phyloP scores from a whole-genome alignment of 2,888 invertebrate genomes.

The Boloria selene region DNA sequence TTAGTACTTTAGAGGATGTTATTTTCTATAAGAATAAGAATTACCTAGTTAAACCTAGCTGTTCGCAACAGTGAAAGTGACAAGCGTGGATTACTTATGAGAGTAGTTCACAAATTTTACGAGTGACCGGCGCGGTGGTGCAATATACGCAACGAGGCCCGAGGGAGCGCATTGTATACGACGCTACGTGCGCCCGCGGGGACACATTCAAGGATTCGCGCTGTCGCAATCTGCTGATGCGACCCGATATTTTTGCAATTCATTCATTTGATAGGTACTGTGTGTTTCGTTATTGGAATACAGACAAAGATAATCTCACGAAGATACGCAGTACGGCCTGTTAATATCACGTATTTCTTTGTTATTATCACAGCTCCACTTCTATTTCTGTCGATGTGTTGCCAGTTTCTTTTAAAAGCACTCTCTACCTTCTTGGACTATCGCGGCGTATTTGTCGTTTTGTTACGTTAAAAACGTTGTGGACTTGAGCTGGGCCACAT shows the following conservation, averaged over 20 bases:
- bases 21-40: not conserved
- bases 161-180: slow-evolving; percentile 23
- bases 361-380: no score
- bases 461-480: no score
- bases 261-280: not conserved
- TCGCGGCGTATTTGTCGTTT: no score
- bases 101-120: slow-evolving; percentile 1
- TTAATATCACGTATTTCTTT: no score
- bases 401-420: no score
- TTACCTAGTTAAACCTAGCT: not conserved
- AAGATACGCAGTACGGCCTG: no score
- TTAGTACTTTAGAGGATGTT: no score
- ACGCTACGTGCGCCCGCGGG: slow-evolving; percentile 20
- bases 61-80: slow-evolving; percentile 10
- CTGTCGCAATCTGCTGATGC: slow-evolving; percentile 5
- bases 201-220: slow-evolving; percentile 9
- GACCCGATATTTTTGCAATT: not conserved
- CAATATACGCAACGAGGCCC: slow-evolving; percentile 21
- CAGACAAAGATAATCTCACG: no score
- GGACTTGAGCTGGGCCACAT: no score
- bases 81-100: not conserved
- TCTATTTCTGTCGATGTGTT: no score
- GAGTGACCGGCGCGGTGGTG: slow-evolving; percentile 5
- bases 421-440: no score
- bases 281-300: no score